Evolutionary conservation across 1,140 invertebrate species (phyloP).

Genomic region (Plectrocnemia conspersa): DNA sequence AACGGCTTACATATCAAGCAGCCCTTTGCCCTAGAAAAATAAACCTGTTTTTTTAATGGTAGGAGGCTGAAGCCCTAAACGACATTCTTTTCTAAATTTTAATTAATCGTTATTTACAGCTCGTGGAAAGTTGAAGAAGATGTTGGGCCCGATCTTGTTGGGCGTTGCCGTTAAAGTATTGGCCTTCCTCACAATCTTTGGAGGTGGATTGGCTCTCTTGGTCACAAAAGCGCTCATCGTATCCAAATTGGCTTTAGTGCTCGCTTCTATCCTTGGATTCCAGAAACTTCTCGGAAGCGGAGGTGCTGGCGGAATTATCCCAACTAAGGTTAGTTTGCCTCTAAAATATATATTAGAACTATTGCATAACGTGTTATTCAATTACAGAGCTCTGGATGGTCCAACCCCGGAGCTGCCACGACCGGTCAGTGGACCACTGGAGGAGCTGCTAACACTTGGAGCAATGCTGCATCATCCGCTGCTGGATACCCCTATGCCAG

Average conservation of each 20-base stretch:
- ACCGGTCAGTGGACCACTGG: constrained; percentile 37
- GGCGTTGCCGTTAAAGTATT: constrained; percentile 65
- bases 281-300: constrained; percentile 61
- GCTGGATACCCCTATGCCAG: constrained; percentile 56
- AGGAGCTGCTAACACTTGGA: constrained; percentile 41
- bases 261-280: constrained; percentile 61
- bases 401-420: constrained; percentile 32
- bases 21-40: not conserved
- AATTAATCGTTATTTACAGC: constrained; percentile 52
- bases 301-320: constrained; percentile 40
- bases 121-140: constrained; percentile 69
- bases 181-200: constrained; percentile 60
- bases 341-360: no score
- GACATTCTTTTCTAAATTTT: constrained; percentile 3
- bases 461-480: constrained; percentile 39
- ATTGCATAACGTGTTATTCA: not conserved
- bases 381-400: constrained; percentile 23
- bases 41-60: not conserved
- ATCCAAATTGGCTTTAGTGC: constrained; percentile 68
- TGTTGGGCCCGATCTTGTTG: constrained; percentile 59
- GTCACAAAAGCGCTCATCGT: constrained; percentile 70
- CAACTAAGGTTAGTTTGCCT: constrained; percentile 41
- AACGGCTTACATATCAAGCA: not conserved
- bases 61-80: not conserved
- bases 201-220: constrained; percentile 64